Conservation (phyloP, 1,140 invertebrate genomes). For the Globodera rostochiensis region DNA sequence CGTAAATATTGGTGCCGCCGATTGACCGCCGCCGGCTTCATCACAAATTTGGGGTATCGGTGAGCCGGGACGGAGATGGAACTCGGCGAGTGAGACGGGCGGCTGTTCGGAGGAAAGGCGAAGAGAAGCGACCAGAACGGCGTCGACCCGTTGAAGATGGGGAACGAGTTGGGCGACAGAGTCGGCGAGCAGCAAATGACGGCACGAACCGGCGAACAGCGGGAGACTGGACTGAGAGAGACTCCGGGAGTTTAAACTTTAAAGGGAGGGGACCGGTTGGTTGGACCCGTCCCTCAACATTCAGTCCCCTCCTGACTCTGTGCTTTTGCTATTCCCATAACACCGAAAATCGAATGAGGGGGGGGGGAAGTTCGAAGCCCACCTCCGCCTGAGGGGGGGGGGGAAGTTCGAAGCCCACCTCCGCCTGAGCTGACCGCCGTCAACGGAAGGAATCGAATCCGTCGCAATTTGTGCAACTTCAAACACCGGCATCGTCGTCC, state of each 20-base stretch:
- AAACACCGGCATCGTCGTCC: slow-evolving; percentile 11
- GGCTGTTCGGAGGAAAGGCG: neutral
- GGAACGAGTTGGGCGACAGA: neutral
- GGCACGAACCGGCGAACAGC: slow-evolving; percentile 23
- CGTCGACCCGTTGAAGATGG: slow-evolving; percentile 2
- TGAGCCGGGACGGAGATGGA: neutral
- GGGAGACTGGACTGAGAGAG: slow-evolving; percentile 6
- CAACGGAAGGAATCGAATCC: neutral
- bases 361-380: neutral
- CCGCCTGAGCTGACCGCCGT: neutral
- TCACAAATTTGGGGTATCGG: neutral
- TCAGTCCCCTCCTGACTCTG: too few species aligned
- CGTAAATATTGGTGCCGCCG: neutral
- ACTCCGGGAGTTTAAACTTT: too few species aligned
- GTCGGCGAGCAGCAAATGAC: neutral
- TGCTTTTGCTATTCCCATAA: too few species aligned
- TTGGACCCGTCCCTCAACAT: too few species aligned
- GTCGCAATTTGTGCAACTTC: neutral
- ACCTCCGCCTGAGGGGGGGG: too few species aligned
- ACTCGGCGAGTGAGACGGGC: neutral
- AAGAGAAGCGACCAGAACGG: slow-evolving; percentile 6
- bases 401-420: slow-evolving; percentile 2
- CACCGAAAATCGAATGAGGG: neutral
- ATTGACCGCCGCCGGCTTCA: neutral
- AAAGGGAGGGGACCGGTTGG: too few species aligned